Percentiles rank a stretch among this genome's conserved stretches.
These are phyloP conservation scores for Lasiurus borealis DNA, from an alignment of 2,113 vertebrate genomes.

Conservation along the genomic window DNA sequence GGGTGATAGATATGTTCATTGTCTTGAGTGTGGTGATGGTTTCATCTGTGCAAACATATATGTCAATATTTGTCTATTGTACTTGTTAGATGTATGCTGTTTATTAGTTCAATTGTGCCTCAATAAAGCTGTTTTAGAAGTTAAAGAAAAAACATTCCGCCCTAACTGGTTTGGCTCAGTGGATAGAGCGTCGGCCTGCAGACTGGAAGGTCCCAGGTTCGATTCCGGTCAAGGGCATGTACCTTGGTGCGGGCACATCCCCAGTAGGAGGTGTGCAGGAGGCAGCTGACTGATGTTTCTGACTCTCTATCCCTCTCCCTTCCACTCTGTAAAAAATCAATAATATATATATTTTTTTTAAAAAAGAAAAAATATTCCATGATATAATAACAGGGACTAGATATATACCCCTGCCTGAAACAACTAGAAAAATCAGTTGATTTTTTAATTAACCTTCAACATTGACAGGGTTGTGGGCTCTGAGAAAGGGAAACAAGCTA, in stretches of 20 bases:
- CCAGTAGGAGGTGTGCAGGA: too few relatives aligned
- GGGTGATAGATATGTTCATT: not conserved
- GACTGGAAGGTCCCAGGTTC: too few relatives aligned
- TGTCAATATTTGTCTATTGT: not conserved
- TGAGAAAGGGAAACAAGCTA: not conserved
- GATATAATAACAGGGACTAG: not conserved
- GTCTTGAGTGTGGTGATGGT: not conserved
- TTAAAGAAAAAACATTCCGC: not conserved
- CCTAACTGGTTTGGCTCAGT: too few relatives aligned
- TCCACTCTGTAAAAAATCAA: too few relatives aligned
- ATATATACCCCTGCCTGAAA: not conserved
- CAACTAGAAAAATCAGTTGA: not conserved
- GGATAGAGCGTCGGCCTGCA: too few relatives aligned
- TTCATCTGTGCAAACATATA: not conserved
- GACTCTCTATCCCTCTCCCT: too few relatives aligned
- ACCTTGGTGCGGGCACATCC: too few relatives aligned
- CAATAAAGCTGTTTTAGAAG: not conserved
- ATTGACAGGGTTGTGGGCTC: not conserved
- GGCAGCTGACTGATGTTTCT: too few relatives aligned
- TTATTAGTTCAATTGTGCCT: not conserved
- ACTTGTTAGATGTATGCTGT: not conserved
- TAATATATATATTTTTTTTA: too few relatives aligned
- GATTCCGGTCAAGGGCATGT: too few relatives aligned
- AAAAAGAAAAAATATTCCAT: not conserved
- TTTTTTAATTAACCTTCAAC: too few relatives aligned